Base-by-base conservation (phyloP, 2,888 invertebrate species). In the Drosophila kambysellisi region DNA sequence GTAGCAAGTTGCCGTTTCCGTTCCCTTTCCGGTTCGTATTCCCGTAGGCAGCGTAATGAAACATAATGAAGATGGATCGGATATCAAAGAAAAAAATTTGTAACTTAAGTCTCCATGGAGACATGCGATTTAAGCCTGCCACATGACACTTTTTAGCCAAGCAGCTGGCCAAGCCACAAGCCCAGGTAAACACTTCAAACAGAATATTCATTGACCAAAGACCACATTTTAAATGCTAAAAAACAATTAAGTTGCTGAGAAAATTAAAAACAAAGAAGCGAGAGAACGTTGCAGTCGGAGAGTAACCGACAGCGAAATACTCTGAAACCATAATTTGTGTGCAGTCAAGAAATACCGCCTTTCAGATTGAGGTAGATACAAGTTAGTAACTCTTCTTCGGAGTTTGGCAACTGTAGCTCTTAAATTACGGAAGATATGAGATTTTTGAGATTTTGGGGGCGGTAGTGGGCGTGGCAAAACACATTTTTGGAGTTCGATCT, bases 41-140 rank as follows among this genome's bases (percentile, higher is more conserved):
- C 58, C 50, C 59, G 35, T 56, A 46, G 39, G 54, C 52, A 74
- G 67, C 77, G 48, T 83, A 83, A 86, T 83, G 81, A 76, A 75
- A 66, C 78, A 76, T 89, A 84, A 89, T 84, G 84, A 89, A 89
- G 84, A 84, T 84, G 84, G 84, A 84, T 84, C 88, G 74, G 69
- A 81, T 88, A 70, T 75, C 89, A 83, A 67, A 53, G 63, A 51
- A 54, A 51, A 51, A 65, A 70, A 69, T 50, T 50, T 39, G 25
- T 65, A 25, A 3, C 15, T n/a, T 15, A 39, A 43, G 53, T 39
- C n/a, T 29, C 70, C 33, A 46, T 12, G 52, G 46, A 37, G 29
- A 67, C 41, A 35, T 33, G 43, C 57, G 57, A 57, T 37, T 69
- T 52, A 32, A 52, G 29, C 8, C 43, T 30, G 37, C 32, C 67